Conservation (phyloP, 1,140 invertebrate species). For the Lepidurus couesii region DNA sequence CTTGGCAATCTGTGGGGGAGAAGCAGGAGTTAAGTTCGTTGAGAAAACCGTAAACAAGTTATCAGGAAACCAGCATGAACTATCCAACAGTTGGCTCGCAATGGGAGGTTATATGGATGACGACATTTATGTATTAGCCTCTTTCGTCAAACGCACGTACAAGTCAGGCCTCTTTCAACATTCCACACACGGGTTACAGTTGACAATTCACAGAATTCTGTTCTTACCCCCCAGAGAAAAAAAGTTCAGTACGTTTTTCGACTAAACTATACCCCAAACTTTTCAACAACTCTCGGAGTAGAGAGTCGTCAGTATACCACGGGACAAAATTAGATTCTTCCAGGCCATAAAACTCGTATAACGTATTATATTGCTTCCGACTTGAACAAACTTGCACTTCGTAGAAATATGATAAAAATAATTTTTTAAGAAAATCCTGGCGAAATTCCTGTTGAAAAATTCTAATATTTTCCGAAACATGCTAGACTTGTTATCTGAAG, state of each 20-base stretch:
- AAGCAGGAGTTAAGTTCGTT: not conserved
- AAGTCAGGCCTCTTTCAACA: too few species aligned
- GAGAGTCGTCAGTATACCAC: not conserved
- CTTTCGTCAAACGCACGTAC: not conserved
- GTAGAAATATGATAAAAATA: not conserved
- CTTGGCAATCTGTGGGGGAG: too few species aligned
- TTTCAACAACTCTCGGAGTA: not conserved
- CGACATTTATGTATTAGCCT: not conserved
- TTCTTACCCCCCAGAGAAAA: too few species aligned
- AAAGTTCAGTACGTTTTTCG: not conserved
- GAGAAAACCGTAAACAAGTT: slow-evolving; percentile 6
- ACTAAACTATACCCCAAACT: not conserved
- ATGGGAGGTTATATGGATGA: not conserved
- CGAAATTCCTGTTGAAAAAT: too few species aligned
- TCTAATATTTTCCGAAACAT: not conserved
- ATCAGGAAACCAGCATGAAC: slow-evolving; percentile 19
- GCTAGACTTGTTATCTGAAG: not conserved
- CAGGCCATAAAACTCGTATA: not conserved
- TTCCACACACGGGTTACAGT: too few species aligned
- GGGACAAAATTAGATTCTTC: slow-evolving; percentile 5
- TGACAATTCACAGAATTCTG: too few species aligned
- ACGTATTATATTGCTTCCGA: not conserved
- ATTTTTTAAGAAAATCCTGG: too few species aligned
- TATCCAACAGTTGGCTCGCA: not conserved
- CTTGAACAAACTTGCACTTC: not conserved